A percentile compares a stretch with the other conserved stretches of the same genome.
These are phyloP conservation scores for Caretta caretta DNA, from an alignment of 2,113 vertebrate species.

Conservation along the genomic window DNA sequence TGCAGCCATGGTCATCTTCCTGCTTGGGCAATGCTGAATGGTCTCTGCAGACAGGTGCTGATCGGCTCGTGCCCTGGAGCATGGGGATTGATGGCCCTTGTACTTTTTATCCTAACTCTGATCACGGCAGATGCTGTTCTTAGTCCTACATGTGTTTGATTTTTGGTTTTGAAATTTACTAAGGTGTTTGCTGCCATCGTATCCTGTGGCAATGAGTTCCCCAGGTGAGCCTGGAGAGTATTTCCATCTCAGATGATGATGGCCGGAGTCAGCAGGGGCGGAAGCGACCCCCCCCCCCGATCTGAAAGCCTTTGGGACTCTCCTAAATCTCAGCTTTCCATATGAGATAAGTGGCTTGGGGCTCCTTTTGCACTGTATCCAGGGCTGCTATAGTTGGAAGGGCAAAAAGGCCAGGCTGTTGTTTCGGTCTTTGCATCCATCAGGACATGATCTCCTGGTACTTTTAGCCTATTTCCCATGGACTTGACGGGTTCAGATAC, in stretches of 20 bases:
- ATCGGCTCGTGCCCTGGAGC: neutral
- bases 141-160: neutral
- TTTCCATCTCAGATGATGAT: neutral
- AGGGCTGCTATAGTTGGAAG: neutral
- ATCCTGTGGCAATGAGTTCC: neutral
- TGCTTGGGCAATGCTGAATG: neutral
- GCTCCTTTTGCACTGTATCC: neutral
- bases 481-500: neutral
- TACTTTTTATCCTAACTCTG: neutral
- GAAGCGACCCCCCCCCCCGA: neutral
- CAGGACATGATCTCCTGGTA: neutral
- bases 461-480: neutral
- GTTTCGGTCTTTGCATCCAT: neutral
- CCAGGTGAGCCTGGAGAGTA: neutral
- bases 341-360: neutral
- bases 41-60: neutral
- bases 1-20: neutral
- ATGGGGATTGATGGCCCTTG: neutral
- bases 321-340: neutral
- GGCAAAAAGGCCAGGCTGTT: neutral
- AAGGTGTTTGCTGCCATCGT: neutral
- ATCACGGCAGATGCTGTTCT: neutral
- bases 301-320: neutral
- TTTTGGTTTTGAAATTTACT: neutral
- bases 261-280: neutral